A percentile compares a stretch with the other conserved stretches of the same genome.
Conservation (phyloP, 2,113 vertebrate genomes). For the Eonycteris spelaea region DNA sequence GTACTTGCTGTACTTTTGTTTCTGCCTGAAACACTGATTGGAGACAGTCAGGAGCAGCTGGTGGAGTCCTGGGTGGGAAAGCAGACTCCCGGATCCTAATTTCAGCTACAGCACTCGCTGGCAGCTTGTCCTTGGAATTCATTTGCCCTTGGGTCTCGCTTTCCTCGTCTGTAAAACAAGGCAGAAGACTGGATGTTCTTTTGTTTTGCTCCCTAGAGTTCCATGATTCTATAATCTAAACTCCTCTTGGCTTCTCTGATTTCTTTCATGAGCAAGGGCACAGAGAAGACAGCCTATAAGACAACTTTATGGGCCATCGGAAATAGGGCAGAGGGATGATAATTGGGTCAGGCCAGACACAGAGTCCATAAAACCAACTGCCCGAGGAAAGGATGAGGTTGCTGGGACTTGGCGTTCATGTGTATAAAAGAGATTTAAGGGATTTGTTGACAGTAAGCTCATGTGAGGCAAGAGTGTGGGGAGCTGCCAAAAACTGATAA, state of each 20-base stretch:
- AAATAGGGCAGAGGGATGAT: neutral
- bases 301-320: conserved; percentile 25
- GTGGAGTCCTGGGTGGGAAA: neutral
- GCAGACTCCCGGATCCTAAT: neutral
- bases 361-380: neutral
- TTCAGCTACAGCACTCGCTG: neutral
- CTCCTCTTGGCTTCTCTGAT: neutral
- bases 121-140: neutral
- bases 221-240: conserved; percentile 16
- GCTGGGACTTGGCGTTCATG: neutral
- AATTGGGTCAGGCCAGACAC: neutral
- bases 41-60: neutral
- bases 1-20: neutral
- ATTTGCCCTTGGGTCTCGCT: neutral
- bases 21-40: neutral
- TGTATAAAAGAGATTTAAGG: neutral
- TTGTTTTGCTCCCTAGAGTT: conserved; percentile 21
- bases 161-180: conserved; percentile 12
- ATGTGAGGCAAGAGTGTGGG: neutral
- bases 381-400: neutral
- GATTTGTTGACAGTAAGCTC: neutral
- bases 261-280: conserved; percentile 5
- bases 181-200: conserved; percentile 14
- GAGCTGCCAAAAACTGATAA: neutral
- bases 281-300: neutral